A percentile compares a stretch with the other conserved stretches of the same genome.
These are phyloP conservation scores for Premnoplex brunnescens DNA, from an alignment of 2,797 vertebrate species.

Conservation along the genomic window DNA sequence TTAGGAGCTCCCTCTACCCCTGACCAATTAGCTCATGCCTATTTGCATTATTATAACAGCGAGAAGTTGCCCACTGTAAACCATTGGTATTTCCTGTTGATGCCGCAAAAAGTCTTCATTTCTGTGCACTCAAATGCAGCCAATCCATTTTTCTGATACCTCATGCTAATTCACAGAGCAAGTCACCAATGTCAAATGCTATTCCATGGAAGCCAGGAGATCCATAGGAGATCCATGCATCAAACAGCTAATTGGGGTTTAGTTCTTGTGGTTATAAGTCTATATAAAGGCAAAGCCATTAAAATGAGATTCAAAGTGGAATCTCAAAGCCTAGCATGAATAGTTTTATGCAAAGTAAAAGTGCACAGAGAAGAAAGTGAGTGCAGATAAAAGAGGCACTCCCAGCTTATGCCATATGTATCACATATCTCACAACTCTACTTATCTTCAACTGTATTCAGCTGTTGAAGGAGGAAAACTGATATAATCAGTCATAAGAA, in stretches of 20 bases:
- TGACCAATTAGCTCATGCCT: background rate
- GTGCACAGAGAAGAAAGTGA: background rate
- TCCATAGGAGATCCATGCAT: background rate
- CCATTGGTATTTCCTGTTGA: background rate
- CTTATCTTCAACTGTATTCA: background rate
- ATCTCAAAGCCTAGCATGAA: background rate
- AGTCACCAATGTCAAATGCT: background rate
- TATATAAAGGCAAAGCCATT: background rate
- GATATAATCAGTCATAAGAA: background rate
- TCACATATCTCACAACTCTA: background rate
- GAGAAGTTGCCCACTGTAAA: background rate
- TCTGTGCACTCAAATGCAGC: background rate
- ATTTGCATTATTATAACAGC: background rate
- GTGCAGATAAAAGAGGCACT: background rate
- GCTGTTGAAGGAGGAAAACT: background rate
- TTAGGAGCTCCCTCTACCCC: background rate
- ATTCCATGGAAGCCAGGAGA: background rate
- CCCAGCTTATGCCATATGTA: background rate
- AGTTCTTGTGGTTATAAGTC: background rate
- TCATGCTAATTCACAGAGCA: background rate
- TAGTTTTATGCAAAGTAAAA: background rate
- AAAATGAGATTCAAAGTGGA: background rate
- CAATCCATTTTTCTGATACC: background rate
- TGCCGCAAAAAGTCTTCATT: background rate
- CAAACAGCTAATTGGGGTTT: background rate